phyloP scores from a whole-genome alignment of 2,888 invertebrate genomes.

The Pterobdella sp. region DNA sequence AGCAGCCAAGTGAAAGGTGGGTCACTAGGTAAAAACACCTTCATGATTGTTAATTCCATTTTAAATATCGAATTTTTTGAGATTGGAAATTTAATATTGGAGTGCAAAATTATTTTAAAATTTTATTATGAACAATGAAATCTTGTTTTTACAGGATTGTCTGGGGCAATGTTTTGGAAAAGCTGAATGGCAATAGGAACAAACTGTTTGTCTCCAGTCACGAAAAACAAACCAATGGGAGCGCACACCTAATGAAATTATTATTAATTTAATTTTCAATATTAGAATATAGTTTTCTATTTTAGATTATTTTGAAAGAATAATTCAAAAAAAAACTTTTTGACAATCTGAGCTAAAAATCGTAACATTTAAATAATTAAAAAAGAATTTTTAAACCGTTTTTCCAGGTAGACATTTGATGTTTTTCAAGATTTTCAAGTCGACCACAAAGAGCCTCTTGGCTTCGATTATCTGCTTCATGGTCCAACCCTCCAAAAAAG shows the following conservation, averaged over 20 bases:
- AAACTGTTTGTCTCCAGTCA: constrained; percentile 48
- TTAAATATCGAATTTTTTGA: not conserved
- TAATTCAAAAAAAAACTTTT: too few species aligned
- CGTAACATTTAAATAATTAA: too few species aligned
- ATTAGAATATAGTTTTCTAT: too few species aligned
- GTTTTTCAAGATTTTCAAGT: constrained; percentile 46
- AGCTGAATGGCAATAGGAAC: constrained; percentile 54
- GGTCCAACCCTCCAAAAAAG: constrained; percentile 45
- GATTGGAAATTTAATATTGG: not conserved
- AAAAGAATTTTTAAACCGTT: constrained; percentile 42
- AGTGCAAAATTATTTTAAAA: not conserved
- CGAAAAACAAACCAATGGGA: constrained; percentile 52
- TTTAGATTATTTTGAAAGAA: too few species aligned
- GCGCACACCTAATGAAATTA: constrained; percentile 42
- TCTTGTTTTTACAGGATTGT: constrained; percentile 49
- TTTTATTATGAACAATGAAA: not conserved
- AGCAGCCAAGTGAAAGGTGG: constrained; percentile 49
- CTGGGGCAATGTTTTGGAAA: constrained; percentile 48
- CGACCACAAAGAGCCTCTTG: constrained; percentile 48
- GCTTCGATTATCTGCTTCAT: constrained; percentile 44
- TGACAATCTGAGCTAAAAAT: too few species aligned
- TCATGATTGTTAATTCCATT: constrained; percentile 30
- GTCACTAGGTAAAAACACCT: constrained; percentile 52
- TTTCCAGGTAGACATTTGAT: constrained; percentile 42
- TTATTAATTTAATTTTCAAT: too few species aligned